Conservation (phyloP, 2,797 vertebrate species). For the Steatocranus sp. region DNA sequence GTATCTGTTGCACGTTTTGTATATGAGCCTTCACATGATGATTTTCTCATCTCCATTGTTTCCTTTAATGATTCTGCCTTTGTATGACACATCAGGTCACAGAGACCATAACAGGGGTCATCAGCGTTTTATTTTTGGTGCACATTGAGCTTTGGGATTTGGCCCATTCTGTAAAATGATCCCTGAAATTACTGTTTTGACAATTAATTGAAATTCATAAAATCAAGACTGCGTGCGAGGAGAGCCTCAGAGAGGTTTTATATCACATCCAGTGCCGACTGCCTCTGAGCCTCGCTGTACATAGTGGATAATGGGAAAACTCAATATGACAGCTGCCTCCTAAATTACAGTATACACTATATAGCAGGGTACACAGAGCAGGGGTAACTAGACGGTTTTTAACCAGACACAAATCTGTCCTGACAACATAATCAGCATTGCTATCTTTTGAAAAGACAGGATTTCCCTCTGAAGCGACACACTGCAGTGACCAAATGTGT, state of each 20-base stretch:
- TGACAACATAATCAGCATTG: slow-evolving; percentile 52
- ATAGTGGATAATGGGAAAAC: slow-evolving; percentile 37
- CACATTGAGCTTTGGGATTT: neutral
- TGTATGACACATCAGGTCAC: neutral
- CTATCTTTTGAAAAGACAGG: slow-evolving; percentile 34
- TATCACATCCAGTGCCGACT: neutral
- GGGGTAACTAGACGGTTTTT: slow-evolving; percentile 1
- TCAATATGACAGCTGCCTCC: slow-evolving; percentile 61
- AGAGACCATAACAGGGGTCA: slow-evolving; percentile 57
- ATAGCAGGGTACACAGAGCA: neutral
- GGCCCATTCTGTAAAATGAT: neutral
- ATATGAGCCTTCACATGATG: neutral
- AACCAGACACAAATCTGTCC: slow-evolving; percentile 24
- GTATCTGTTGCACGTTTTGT: neutral
- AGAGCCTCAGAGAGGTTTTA: neutral
- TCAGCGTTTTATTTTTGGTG: slow-evolving; percentile 20
- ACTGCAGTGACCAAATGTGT: slow-evolving; percentile 19
- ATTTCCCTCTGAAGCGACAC: slow-evolving; percentile 12
- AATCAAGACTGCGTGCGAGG: neutral
- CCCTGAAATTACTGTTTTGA: neutral
- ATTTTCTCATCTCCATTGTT: neutral
- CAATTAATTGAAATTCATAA: slow-evolving; percentile 10
- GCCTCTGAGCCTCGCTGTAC: neutral
- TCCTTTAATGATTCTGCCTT: neutral
- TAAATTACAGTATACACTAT: slow-evolving; percentile 36